Evolutionary conservation across 2,888 invertebrate genomes (phyloP), one percentile per base, ranked within the genome.

Genomic region (Synanthedon vespiformis): DNA sequence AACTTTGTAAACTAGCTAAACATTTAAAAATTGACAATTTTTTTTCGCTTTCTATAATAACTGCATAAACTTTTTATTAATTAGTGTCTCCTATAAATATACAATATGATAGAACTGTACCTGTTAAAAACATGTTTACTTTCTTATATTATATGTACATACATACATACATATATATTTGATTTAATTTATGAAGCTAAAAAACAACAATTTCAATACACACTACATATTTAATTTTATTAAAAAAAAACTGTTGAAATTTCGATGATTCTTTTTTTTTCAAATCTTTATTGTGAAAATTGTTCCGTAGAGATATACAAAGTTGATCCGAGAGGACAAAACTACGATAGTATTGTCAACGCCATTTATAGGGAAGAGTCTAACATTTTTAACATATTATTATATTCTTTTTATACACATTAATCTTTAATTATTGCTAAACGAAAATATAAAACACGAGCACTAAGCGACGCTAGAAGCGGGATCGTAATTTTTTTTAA

Each of bases 11-110:
- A 53, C 60, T 77, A 73, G 81, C 75, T 84, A 84, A 77, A 81
- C 70, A 77, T 82, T 82, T 80, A 75, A 73, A 82, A 86, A 85
- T 86, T 86, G 85, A 84, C 85, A 79, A 80, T 74, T 75, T 5
- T 22, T n/a, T 22, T 22, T 77, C 74, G 75, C 79, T 58, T 61
- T 63, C 62, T 69, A 69, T 64, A 34, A 69, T 64, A 34, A 44
- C 44, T 44, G 44, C 44, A 13, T 14, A 6, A 44, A 44, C 12
- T 44, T 44, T 34, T 34, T 34, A 34, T 34, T 34, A n/a, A n/a
- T n/a, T 16, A n/a, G 44, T 12, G n/a, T 8, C 13, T 13, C 44
- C 44, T n/a, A 44, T 44, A 13, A 14, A 6, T 44, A 22, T 22
- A 22, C 22, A 22, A 22, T 22, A 44, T 44, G n/a, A 44, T 44